Evolutionary conservation across 2,888 invertebrate genomes (phyloP).

Genomic region (Temnothorax rugatulus): DNA sequence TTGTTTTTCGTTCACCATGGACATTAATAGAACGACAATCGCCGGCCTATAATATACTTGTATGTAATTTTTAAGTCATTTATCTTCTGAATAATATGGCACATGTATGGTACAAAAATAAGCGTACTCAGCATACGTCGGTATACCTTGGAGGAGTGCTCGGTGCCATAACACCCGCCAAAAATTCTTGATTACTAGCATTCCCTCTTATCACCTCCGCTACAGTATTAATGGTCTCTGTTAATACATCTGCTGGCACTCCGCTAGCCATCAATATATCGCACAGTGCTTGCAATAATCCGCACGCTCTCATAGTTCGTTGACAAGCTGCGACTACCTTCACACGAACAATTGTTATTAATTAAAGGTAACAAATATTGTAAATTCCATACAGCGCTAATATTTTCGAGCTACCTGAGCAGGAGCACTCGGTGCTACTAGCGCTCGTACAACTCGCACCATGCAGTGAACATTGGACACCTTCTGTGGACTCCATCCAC

Average conservation of each 20-base stretch:
- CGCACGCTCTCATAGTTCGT: slow-evolving; percentile 94
- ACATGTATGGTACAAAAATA: not conserved
- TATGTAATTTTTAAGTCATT: slow-evolving; percentile 29
- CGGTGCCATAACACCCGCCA: slow-evolving; percentile 96
- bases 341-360: slow-evolving; percentile 31
- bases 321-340: slow-evolving; percentile 90
- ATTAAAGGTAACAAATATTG: not conserved
- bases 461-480: slow-evolving; percentile 97
- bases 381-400: not conserved
- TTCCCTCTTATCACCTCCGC: slow-evolving; percentile 98
- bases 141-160: slow-evolving; percentile 93
- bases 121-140: no score
- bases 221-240: slow-evolving; percentile 98
- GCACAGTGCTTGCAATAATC: slow-evolving; percentile 93
- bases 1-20: slow-evolving; percentile 99
- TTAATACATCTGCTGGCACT: slow-evolving; percentile 98
- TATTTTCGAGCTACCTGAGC: slow-evolving; percentile 90
- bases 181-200: slow-evolving; percentile 95
- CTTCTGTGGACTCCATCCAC: slow-evolving; percentile 97
- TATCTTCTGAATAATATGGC: not conserved
- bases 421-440: slow-evolving; percentile 98
- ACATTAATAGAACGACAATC: slow-evolving; percentile 97
- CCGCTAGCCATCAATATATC: slow-evolving; percentile 98
- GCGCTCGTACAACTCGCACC: slow-evolving; percentile 94
- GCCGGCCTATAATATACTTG: slow-evolving; percentile 90